phyloP scores from a whole-genome alignment of 2,113 vertebrate genomes.

The Apodemus speciosus region DNA sequence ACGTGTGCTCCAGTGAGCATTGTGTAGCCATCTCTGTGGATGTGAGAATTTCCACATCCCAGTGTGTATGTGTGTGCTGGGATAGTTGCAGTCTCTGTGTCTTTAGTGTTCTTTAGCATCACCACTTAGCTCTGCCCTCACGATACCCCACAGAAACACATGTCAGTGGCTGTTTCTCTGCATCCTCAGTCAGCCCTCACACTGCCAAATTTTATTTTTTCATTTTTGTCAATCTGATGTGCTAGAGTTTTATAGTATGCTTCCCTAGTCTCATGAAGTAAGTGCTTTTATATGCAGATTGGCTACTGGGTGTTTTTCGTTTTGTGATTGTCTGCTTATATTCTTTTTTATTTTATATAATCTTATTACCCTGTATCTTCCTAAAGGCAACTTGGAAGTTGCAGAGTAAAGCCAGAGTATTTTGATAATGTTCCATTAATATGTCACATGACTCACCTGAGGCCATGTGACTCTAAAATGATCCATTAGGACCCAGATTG shows the following conservation, averaged over 20 bases:
- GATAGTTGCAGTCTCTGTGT: background rate
- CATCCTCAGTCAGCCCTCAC: background rate
- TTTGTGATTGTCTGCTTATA: constrained; percentile 12
- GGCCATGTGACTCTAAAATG: constrained; percentile 8
- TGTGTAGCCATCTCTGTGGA: constrained; percentile 9
- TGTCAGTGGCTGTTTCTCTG: background rate
- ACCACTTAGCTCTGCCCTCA: background rate
- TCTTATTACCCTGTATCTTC: background rate
- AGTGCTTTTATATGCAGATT: background rate
- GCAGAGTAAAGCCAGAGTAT: background rate
- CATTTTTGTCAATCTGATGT: background rate
- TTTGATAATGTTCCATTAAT: background rate
- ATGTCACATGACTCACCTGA: constrained; percentile 29
- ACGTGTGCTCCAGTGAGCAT: constrained; percentile 14
- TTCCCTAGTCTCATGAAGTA: constrained; percentile 42
- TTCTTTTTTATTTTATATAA: constrained; percentile 30
- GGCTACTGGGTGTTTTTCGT: constrained; percentile 31
- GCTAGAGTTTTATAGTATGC: constrained; percentile 4
- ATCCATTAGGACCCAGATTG: background rate
- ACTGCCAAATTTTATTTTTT: background rate
- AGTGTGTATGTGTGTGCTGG: background rate
- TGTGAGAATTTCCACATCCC: background rate
- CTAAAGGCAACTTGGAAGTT: background rate
- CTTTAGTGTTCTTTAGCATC: background rate
- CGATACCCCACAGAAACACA: background rate